phyloP scores from a whole-genome alignment of 2,888 invertebrate species.

The Lamproptera curius region DNA sequence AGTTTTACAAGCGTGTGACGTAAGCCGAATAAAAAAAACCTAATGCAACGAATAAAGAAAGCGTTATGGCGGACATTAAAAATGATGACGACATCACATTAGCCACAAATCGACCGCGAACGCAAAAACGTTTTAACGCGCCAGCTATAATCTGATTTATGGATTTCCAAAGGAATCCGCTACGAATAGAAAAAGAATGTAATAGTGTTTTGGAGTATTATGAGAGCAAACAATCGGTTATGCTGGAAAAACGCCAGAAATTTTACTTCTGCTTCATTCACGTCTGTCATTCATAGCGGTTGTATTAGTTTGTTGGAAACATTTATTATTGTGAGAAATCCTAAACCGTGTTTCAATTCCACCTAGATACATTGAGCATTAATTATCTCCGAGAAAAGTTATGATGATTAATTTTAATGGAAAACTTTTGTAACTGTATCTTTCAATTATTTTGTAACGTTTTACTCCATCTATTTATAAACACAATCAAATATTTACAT shows the following conservation, averaged over 20 bases:
- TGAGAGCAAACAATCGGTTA: slow-evolving; percentile 50
- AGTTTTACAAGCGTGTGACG: not conserved
- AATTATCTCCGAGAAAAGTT: no score
- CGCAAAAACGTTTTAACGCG: slow-evolving; percentile 31
- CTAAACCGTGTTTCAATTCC: no score
- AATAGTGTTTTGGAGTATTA: slow-evolving; percentile 33
- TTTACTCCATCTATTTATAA: no score
- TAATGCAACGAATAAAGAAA: slow-evolving; percentile 2
- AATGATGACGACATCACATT: slow-evolving; percentile 7
- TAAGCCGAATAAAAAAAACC: not conserved
- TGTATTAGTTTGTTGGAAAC: no score
- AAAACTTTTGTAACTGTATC: no score
- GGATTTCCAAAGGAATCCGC: slow-evolving; percentile 41
- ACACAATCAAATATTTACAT: no score
- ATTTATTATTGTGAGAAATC: no score
- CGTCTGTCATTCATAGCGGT: slow-evolving; percentile 45
- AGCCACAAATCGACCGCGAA: slow-evolving; percentile 10
- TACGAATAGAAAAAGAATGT: slow-evolving; percentile 31
- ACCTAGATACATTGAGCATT: no score
- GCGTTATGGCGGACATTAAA: slow-evolving; percentile 4
- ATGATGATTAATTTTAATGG: no score
- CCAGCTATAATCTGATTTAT: slow-evolving; percentile 42
- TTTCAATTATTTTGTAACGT: no score
- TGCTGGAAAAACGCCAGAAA: slow-evolving; percentile 48
- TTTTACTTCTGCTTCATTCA: slow-evolving; percentile 39